phyloP scores from a whole-genome alignment of 2,888 invertebrate species.

The Myathropa florea region DNA sequence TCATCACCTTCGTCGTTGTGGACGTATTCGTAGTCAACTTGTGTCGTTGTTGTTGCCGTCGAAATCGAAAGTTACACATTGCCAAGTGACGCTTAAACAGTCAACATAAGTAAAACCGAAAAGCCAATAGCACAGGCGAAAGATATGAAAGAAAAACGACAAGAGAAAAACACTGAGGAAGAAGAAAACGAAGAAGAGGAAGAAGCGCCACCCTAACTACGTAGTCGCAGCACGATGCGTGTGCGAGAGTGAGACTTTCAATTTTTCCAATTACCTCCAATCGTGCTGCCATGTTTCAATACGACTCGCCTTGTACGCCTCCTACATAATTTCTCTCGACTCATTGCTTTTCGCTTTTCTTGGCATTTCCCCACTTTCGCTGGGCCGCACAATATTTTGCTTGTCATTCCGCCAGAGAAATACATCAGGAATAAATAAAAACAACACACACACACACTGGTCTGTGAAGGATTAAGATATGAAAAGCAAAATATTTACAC shows the following conservation, averaged over 20 bases:
- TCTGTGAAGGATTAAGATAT: neutral
- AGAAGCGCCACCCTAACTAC: slow-evolving; percentile 22
- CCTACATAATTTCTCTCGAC: slow-evolving; percentile 44
- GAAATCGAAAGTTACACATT: slow-evolving; percentile 66
- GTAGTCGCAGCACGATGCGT: neutral
- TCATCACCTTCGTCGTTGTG: slow-evolving; percentile 22
- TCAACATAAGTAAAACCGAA: neutral
- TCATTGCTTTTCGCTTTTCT: slow-evolving; percentile 41
- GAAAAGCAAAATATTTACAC: slow-evolving; percentile 48
- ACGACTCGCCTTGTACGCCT: slow-evolving; percentile 10
- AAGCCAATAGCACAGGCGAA: slow-evolving; percentile 26
- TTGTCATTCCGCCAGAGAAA: slow-evolving; percentile 10
- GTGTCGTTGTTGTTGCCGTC: slow-evolving; percentile 13
- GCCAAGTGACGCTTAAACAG: slow-evolving; percentile 4
- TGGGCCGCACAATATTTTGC: neutral
- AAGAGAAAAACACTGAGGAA: neutral
- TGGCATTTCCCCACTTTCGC: slow-evolving; percentile 44
- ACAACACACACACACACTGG: too few species aligned
- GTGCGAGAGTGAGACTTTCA: slow-evolving; percentile 38
- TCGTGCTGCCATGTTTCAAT: slow-evolving; percentile 1
- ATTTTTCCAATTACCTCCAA: slow-evolving; percentile 27
- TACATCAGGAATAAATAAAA: slow-evolving; percentile 39
- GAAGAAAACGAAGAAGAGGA: neutral
- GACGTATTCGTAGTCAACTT: neutral
- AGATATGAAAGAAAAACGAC: neutral